These are phyloP conservation scores for Equus quagga DNA, from an alignment of 2,113 vertebrate species.

Conservation along the genomic window DNA sequence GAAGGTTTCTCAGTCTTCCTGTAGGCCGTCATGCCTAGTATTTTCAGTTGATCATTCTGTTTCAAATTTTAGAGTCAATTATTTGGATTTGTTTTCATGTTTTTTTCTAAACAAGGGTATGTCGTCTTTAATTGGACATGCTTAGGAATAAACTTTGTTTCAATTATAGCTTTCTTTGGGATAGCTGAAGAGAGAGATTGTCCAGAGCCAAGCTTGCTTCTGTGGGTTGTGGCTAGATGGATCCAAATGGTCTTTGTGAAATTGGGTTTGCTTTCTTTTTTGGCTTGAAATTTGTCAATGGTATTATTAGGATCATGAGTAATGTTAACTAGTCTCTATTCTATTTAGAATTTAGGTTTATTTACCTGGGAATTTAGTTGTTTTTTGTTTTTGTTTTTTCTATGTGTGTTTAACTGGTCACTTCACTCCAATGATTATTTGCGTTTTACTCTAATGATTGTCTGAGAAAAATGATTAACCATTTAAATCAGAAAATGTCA, in stretches of 20 bases:
- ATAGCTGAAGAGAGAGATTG: neutral
- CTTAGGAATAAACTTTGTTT: neutral
- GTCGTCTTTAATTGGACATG: neutral
- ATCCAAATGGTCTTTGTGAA: neutral
- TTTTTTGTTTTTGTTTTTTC: neutral
- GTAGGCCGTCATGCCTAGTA: neutral
- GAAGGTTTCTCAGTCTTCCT: neutral
- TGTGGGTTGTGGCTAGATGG: neutral
- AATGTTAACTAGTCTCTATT: neutral
- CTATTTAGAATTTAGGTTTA: neutral
- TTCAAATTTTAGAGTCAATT: neutral
- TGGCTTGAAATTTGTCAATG: neutral
- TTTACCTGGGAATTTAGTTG: neutral
- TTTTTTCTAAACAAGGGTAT: constrained; percentile 4
- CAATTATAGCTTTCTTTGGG: neutral
- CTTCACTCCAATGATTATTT: neutral
- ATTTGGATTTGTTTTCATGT: neutral
- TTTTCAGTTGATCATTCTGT: neutral
- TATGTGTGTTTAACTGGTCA: neutral
- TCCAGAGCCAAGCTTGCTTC: neutral
- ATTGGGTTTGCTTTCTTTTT: neutral
- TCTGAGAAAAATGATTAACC: neutral
- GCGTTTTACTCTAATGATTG: neutral
- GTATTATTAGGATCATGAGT: neutral
- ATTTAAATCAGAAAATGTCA: constrained; percentile 24